phyloP scores from a whole-genome alignment of 2,888 invertebrate genomes.

The Dorcus hopei region DNA sequence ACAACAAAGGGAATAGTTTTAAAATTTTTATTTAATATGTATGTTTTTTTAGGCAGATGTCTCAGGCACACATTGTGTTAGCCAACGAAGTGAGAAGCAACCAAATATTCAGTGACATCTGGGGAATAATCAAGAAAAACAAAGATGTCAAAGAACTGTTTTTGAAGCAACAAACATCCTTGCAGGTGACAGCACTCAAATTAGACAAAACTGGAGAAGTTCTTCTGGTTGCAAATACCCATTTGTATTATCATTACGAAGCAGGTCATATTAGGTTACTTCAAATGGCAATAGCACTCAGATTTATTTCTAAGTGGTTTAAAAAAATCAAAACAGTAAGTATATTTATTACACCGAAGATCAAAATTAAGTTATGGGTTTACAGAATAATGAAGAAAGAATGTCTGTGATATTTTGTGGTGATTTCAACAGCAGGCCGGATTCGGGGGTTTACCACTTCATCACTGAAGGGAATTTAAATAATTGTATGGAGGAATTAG shows the following conservation, averaged over 20 bases:
- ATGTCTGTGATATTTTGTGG: conserved; percentile 81
- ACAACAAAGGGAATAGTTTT: not conserved
- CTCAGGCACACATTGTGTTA: conserved; percentile 54
- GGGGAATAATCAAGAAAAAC: conserved; percentile 58
- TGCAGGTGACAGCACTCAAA: conserved; percentile 59
- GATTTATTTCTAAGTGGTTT: conserved; percentile 63
- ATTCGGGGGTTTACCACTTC: conserved; percentile 78
- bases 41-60: conserved; percentile 48
- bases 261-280: conserved; percentile 86
- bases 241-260: conserved; percentile 90
- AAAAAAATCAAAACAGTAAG: conserved; percentile 45
- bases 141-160: conserved; percentile 55
- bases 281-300: conserved; percentile 73
- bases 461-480: conserved; percentile 66
- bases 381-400: conserved; percentile 30
- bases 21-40: not conserved
- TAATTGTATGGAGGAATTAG: conserved; percentile 67
- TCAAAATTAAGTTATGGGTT: not conserved
- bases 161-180: conserved; percentile 61
- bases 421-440: conserved; percentile 89
- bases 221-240: conserved; percentile 76
- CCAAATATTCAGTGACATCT: conserved; percentile 54
- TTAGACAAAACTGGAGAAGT: conserved; percentile 57
- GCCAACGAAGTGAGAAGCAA: conserved; percentile 56
- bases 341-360: not conserved